A percentile compares a stretch with the other conserved stretches of the same genome.
Evolutionary conservation across 2,888 invertebrate species (phyloP).

Genomic region (Drosophila antonietae): DNA sequence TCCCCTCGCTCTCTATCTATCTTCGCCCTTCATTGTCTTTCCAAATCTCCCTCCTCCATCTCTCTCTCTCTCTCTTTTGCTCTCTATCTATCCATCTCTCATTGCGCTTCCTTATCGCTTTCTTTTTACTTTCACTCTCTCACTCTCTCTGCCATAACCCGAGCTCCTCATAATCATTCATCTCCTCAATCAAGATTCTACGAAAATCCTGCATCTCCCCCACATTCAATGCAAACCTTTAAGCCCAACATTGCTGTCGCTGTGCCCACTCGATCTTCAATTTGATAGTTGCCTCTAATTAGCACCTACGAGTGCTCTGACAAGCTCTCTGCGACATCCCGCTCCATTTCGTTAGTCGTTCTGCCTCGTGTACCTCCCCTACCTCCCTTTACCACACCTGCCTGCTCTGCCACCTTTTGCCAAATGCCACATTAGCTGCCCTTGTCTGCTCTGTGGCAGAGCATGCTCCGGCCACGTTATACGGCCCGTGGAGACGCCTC

Average conservation of each 20-base stretch:
- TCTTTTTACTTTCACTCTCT: no score
- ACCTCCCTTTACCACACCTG: background rate
- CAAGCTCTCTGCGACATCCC: background rate
- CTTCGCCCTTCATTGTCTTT: no score
- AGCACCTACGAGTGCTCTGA: conserved; percentile 15
- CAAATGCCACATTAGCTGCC: conserved; percentile 65
- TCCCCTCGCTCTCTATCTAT: no score
- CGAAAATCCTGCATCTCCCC: background rate
- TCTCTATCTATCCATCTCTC: no score
- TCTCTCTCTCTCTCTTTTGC: no score
- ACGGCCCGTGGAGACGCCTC: conserved; percentile 3
- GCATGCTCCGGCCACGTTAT: conserved; percentile 14
- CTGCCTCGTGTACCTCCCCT: background rate
- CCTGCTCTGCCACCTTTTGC: conserved; percentile 23
- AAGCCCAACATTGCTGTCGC: background rate
- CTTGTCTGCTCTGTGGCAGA: conserved; percentile 22
- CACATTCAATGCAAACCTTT: background rate
- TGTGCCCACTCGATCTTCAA: conserved; percentile 4
- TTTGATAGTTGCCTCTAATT: conserved; percentile 30
- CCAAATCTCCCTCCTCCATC: no score
- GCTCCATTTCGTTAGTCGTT: conserved; percentile 8
- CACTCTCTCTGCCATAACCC: no score
- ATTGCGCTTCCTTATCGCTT: no score
- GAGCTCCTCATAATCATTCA: no score
- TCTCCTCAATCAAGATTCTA: background rate